Evolutionary conservation across 1,140 invertebrate species (phyloP), one percentile per base, ranked within the genome.

Genomic region (Stratiolaelaps scimitus): DNA sequence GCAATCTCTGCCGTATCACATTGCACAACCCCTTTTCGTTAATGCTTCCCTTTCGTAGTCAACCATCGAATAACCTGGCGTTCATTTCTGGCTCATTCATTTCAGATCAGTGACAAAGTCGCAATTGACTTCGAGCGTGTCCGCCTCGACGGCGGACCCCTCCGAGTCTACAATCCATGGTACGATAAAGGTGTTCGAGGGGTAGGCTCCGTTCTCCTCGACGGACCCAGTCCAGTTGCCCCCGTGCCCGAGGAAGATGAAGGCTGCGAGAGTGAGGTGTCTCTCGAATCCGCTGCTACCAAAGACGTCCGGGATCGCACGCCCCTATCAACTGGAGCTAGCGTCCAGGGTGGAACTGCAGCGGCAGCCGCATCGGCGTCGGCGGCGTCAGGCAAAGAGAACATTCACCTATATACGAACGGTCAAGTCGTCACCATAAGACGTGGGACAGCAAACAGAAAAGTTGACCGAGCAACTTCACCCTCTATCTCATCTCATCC

Each of bases 211-310:
- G 4, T 4, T 10, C 34, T 40, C 4, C 34, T 40, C 5, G 34
- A 40, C 4, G 34, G 34, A 4, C 17, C 53, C 23, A 60, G 34
- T 23, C 26, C 23, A 15, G 53, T 60, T 1, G 15, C 53, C 34
- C 53, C 53, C 4, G 53, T 60, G 2, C 53, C 53, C 10, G 53
- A 60, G 26, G 53, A 60, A 23, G 53, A 60, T 23, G 53, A 60
- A 60, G 53, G 53, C 53, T 60, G 53, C 53, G 53, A 60, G 23
- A 60, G 53, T 60, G 53, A 60, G 34, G 53, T 60, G 17, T 29
- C 26, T 10, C 53, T 60, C 20, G 53, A 60, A 26, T 60, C 53
- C 15, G 2, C 53, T 40, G 10, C 10, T 40, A 40, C 34, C 34
- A 40, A 40, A 40, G 34, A 40, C 10, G 5, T 40, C 5, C 34